Base-by-base conservation (phyloP, 2,797 vertebrate species). In the Esox lucius region DNA sequence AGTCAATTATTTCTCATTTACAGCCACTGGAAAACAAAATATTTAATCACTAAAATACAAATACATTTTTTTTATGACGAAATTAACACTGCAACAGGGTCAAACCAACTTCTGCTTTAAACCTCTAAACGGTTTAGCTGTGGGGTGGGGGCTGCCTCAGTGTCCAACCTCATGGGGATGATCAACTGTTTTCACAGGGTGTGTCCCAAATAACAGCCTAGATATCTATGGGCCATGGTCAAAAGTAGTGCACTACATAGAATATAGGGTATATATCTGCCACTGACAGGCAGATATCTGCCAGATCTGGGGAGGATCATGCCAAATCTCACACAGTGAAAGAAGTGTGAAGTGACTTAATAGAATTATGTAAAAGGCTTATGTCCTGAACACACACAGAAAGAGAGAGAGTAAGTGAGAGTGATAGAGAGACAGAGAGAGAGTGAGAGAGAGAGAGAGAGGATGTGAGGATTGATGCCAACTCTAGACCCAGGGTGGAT, bases 341-440 rank as follows among this genome's bases (percentile, higher is more conserved):
- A 19, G 51, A 59, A 31, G 70, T 71, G 70, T 59, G 70, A 59
- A 56, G 51, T 33, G 49, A 9, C 16, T 53, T 59, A 71, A 71
- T 39, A 31, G 2, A 11, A 35, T 71, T 71, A 71, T 56, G 31
- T 71, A 71, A 56, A 19, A 35, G 70, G 51, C 49, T 56, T 71
- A 70, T 51, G 13, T 48, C 42, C 68, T 24, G 68, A 26, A 69
- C 67, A 46, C 39, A 68, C 0, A 53, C 67, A 53, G 19, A n/a
- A 13, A 53, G 51, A 53, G 51, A 53, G 22, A 64, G 22, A 64
- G 11, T 28, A 12, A 64, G 3, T 24, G 22, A 64, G 22, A 28
- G 22, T 28, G 13, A 65, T 13, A 15, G 26, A 65, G 12, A 33
- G 4, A 65, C 6, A 65, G 49, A 64, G 22, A 64, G 22, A 31